A percentile compares a stretch with the other conserved stretches of the same genome.
These are phyloP conservation scores for Astreopora myriophthalma DNA, from an alignment of 64 coral and sea anemone species.

Conservation along the genomic window DNA sequence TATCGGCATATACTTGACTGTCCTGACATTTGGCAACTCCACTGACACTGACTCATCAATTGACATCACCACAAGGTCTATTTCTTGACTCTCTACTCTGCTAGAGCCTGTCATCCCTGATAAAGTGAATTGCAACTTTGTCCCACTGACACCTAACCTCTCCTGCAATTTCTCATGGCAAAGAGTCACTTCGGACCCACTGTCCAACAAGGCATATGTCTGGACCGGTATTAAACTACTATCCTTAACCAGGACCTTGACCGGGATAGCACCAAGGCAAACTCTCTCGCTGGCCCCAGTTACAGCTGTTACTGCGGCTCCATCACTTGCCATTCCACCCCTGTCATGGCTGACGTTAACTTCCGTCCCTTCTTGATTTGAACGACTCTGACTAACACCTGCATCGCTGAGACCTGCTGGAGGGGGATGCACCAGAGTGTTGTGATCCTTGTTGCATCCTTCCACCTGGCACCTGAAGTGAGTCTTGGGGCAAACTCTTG, in stretches of 20 bases:
- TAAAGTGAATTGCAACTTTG: constrained; percentile 36
- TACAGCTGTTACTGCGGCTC: neutral
- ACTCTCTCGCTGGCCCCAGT: constrained; percentile 64
- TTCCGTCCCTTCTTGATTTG: neutral
- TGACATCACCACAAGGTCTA: constrained; percentile 41
- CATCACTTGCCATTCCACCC: neutral
- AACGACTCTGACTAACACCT: too few species aligned
- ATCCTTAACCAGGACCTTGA: constrained; percentile 55
- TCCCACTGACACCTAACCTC: constrained; percentile 23
- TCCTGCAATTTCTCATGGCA: constrained; percentile 51
- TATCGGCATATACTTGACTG: constrained; percentile 39
- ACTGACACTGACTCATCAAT: constrained; percentile 29
- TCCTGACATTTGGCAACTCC: constrained; percentile 42
- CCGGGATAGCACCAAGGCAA: constrained; percentile 69
- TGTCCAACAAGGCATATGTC: constrained; percentile 73
- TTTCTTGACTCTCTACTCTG: neutral
- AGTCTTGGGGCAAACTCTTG: constrained; percentile 20
- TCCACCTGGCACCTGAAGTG: constrained; percentile 51
- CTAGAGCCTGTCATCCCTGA: constrained; percentile 35
- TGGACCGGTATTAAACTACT: neutral
- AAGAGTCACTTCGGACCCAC: constrained; percentile 70
- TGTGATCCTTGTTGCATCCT: constrained; percentile 43
- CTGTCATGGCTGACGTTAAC: neutral
- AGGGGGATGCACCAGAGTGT: constrained; percentile 62
- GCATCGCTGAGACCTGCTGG: neutral